Percentiles rank a stretch among this genome's conserved stretches.
Evolutionary conservation across 2,113 vertebrate species (phyloP).

Genomic region (Abramis brama): DNA sequence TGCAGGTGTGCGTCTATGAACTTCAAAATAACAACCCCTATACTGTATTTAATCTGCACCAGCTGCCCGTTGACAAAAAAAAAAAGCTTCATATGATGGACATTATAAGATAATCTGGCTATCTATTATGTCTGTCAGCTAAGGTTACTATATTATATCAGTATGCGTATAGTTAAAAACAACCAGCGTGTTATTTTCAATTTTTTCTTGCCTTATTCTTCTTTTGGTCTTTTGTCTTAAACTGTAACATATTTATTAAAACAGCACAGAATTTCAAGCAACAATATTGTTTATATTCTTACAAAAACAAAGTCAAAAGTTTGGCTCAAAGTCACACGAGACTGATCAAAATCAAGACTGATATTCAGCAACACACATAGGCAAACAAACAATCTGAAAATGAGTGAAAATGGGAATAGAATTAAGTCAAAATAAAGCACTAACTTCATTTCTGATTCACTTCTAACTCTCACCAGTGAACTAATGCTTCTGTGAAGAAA

Average conservation of each 20-base stretch:
- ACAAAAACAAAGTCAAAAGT: conserved; percentile 45
- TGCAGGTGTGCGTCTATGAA: background rate
- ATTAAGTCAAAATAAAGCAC: background rate
- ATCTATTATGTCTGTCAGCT: background rate
- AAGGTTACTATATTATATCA: background rate
- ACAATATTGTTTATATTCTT: conserved; percentile 41
- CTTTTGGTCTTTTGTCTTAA: background rate
- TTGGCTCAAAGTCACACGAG: conserved; percentile 15
- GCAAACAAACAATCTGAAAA: background rate
- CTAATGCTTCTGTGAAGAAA: conserved; percentile 22
- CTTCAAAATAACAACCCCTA: background rate
- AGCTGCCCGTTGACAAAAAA: background rate
- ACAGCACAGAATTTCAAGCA: conserved; percentile 6
- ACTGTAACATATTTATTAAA: background rate
- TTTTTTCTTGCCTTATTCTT: background rate
- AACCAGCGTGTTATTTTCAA: background rate
- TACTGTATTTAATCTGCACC: background rate
- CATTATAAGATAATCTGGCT: background rate
- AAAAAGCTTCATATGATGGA: background rate
- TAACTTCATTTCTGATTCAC: conserved; percentile 6
- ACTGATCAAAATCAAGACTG: background rate
- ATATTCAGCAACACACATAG: conserved; percentile 9
- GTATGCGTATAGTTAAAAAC: background rate
- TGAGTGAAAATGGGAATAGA: background rate
- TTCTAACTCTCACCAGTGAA: background rate